Evolutionary conservation across 2,113 vertebrate genomes (phyloP), one percentile per base, ranked within the genome.

Genomic region (Cyanoramphus novaezelandiae): DNA sequence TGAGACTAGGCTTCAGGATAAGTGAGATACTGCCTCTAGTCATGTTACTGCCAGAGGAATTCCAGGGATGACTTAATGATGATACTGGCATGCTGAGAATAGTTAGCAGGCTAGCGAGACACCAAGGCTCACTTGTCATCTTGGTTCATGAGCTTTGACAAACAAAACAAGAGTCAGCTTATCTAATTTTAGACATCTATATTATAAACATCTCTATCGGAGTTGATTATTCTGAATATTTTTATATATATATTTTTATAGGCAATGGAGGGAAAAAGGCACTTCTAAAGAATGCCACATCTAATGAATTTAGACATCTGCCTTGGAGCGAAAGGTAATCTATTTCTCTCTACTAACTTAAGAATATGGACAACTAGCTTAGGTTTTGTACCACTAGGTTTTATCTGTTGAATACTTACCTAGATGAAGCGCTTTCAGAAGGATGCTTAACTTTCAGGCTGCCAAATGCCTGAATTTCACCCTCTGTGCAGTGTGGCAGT

Each of bases 141-240:
- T 77, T 55, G 33, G 39, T 68, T 87, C 62, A 33, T 19, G 39
- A 82, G 29, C 29, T 39, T 21, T 92, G 90, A 47, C 65, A 87
- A 57, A 16, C 10, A 50, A 71, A 78, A 10, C 23, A 81, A 41
- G n/a, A 89, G 39, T 43, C 69, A 84, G 6, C 23, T 89, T 60
- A 79, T 52, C 52, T 87, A 43, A 76, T 65, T 82, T 85, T 85
- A 72, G 41, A 80, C 17, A 74, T 37, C 21, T 88, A 6, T 49
- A 21, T 44, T 49, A 72, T 49, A 86, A 93, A 84, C 31, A 65
- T 57, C 57, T 80, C 17, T 65, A 90, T 49, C 2, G 1, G 33
- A 77, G 62, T 80, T 93, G 69, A 88, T 93, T 88, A 63, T 82
- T 92, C 60, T 49, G 49, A 90, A 62, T 92, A 81, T 63, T 94